Percentiles rank a stretch among this genome's conserved stretches.
These are phyloP conservation scores for Chionis minor DNA, from an alignment of 2,113 vertebrate species.

Conservation along the genomic window DNA sequence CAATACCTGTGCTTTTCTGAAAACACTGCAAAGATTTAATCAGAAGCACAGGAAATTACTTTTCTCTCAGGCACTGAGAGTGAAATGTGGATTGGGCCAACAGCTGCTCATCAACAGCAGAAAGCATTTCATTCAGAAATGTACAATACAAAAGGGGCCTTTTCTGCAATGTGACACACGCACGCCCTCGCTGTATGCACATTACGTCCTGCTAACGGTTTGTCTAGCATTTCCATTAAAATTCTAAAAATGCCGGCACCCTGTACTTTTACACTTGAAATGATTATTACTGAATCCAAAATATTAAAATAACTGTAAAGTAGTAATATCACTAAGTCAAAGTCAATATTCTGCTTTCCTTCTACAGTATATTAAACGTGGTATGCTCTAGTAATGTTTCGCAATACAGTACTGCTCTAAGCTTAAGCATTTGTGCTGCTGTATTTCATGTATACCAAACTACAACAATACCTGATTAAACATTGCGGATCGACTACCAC, in stretches of 20 bases:
- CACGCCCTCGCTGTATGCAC: not conserved
- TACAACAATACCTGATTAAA: not conserved
- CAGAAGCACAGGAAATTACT: constrained; percentile 54
- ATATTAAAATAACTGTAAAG: constrained; percentile 40
- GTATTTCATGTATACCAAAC: not conserved
- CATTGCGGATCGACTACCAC: not conserved
- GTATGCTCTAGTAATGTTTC: constrained; percentile 39
- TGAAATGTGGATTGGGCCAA: constrained; percentile 61
- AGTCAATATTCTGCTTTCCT: constrained; percentile 31
- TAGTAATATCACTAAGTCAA: constrained; percentile 24
- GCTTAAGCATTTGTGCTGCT: constrained; percentile 51
- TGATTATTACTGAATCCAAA: not conserved
- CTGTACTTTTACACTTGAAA: constrained; percentile 6
- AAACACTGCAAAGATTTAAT: not conserved
- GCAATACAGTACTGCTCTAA: constrained; percentile 40
- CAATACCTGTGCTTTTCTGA: constrained; percentile 68
- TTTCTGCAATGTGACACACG: not conserved
- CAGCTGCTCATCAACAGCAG: constrained; percentile 38
- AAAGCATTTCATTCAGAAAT: constrained; percentile 10
- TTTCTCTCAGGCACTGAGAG: constrained; percentile 62
- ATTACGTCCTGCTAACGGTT: not conserved
- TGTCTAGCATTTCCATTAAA: constrained; percentile 3
- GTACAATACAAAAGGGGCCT: not conserved
- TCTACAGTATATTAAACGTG: constrained; percentile 29
- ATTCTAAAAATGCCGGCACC: constrained; percentile 14